Percentiles rank a stretch among this genome's conserved stretches.
phyloP scores from a whole-genome alignment of 1,140 invertebrate species.

The Zaprionus gabonicus region DNA sequence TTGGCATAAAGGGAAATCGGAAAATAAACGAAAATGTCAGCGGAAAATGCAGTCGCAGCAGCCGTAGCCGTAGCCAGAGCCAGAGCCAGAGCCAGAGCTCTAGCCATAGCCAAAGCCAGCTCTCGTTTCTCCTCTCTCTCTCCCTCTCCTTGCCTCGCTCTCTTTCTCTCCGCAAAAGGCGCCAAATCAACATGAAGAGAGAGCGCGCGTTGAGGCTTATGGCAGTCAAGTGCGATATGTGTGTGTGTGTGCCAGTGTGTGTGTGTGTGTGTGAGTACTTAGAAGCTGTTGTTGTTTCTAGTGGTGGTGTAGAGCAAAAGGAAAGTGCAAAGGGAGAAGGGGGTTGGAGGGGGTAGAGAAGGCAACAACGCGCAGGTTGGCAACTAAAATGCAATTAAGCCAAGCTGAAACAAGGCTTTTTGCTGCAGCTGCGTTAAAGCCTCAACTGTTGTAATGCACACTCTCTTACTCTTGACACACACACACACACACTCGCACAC shows the following conservation, averaged over 20 bases:
- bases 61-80: slow-evolving; percentile 20
- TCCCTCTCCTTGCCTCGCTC: no score
- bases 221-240: slow-evolving; percentile 53
- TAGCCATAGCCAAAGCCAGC: slow-evolving; percentile 2
- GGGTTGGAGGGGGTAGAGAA: neutral
- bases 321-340: no score
- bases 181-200: slow-evolving; percentile 69
- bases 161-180: slow-evolving; percentile 50
- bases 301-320: slow-evolving; percentile 9
- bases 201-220: slow-evolving; percentile 69
- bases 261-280: slow-evolving; percentile 54
- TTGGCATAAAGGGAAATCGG: slow-evolving; percentile 72
- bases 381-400: slow-evolving; percentile 82
- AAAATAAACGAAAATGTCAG: slow-evolving; percentile 82
- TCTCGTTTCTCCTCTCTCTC: neutral
- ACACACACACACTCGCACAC: slow-evolving; percentile 26
- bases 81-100: neutral
- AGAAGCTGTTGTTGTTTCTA: slow-evolving; percentile 63
- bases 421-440: slow-evolving; percentile 65
- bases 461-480: slow-evolving; percentile 5
- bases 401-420: slow-evolving; percentile 80
- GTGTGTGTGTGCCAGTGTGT: slow-evolving; percentile 23
- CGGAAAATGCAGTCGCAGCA: slow-evolving; percentile 57
- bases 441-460: slow-evolving; percentile 36
- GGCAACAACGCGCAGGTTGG: slow-evolving; percentile 50